Base-by-base conservation (phyloP, 2,888 invertebrate genomes). In the Acrocera orbiculus region DNA sequence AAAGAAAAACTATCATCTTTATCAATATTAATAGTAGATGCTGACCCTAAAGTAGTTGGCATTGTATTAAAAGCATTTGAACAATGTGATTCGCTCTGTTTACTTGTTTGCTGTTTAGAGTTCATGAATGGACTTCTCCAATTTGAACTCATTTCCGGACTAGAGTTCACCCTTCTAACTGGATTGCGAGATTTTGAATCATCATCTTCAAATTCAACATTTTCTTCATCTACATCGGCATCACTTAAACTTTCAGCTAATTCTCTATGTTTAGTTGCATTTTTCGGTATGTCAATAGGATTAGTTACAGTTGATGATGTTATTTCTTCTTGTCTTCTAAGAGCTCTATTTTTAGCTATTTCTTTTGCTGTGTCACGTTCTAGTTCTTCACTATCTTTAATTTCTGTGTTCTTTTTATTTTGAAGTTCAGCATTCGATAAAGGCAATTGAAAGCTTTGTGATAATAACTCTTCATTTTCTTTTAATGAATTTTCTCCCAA, bases 141-240 rank as follows among this genome's bases (percentile, higher is more conserved):
- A 50, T 76, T 79, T 2, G 82, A 78, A 39, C 80, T 82, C 86
- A 89, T 86, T 65, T 89, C 89, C 2, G 87, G 87, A 47, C 86
- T 86, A 32, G 87, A 87, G 66, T 87, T 87, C 27, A 85, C 83
- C 40, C 87, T 69, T 2, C 85, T 70, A 37, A 89, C 86, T 7
- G 85, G 85, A 63, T 83, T 83, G 9, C 83, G 67, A 0, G 74
- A 70, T 47, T 54, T 46, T 30, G 48, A 44, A 48, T 63, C 64
- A 25, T 64, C 66, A 39, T 63, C 58, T n/a, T 52, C 54, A 30
- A 53, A 53, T 2, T 47, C 44, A 27, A 54, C 40, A 16, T 62
- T 57, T 42, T 69, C 69, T 24, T 58, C 59, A 44, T 69, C 68
- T 7, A 65, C 50, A 13, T 58, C 59, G 14, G 56, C 54, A 39